Conservation (phyloP, 2,113 vertebrate species). For the Oncorhynchus mykiss region DNA sequence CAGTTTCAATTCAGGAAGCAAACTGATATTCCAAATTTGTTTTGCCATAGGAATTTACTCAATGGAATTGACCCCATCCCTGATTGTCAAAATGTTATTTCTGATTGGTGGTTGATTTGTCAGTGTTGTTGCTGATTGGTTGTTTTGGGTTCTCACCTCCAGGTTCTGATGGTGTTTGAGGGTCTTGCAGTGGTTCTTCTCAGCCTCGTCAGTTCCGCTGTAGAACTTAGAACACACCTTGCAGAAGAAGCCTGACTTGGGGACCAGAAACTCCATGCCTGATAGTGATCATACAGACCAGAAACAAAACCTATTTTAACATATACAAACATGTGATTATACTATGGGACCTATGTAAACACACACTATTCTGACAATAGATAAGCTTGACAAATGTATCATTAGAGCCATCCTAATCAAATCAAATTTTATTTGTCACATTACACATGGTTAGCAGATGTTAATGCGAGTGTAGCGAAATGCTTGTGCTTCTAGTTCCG, state of each 20-base stretch:
- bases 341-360: conserved; percentile 30
- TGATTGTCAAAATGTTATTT: no score
- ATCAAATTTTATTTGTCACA: no score
- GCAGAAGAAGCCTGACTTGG: conserved; percentile 70
- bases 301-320: background rate
- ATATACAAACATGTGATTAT: background rate
- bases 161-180: conserved; percentile 64
- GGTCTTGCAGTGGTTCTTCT: conserved; percentile 64
- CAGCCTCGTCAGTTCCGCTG: conserved; percentile 46
- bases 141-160: conserved; percentile 38
- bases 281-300: background rate
- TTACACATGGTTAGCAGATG: no score
- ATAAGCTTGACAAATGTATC: background rate
- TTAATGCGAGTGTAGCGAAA: no score
- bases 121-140: background rate
- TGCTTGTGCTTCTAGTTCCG: no score
- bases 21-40: no score
- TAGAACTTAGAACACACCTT: conserved; percentile 67
- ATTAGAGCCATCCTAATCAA: background rate
- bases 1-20: no score
- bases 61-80: no score
- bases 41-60: no score
- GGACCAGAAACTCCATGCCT: conserved; percentile 68
- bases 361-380: background rate
- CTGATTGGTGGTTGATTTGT: no score